These are phyloP conservation scores for Macropodus opercularis DNA, from an alignment of 2,797 vertebrate species.

Conservation along the genomic window DNA sequence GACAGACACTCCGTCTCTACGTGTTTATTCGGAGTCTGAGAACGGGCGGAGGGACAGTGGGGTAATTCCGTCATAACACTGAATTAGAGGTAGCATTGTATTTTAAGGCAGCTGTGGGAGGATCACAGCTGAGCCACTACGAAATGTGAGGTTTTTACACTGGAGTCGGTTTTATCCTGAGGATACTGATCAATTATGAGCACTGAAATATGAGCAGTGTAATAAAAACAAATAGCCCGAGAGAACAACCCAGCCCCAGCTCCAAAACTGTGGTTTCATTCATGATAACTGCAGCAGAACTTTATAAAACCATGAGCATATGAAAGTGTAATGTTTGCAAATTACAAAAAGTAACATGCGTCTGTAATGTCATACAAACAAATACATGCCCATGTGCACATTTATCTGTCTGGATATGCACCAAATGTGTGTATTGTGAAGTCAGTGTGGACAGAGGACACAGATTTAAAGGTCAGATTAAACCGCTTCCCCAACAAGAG, in stretches of 20 bases:
- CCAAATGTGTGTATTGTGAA: conserved; percentile 63
- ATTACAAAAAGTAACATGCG: not conserved
- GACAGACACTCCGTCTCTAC: conserved; percentile 80
- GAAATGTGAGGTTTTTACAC: conserved; percentile 38
- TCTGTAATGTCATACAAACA: conserved; percentile 5
- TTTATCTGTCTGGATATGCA: conserved; percentile 52
- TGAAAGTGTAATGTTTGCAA: not conserved
- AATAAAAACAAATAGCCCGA: not conserved
- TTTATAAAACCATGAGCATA: not conserved
- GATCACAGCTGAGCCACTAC: conserved; percentile 57
- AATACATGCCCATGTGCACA: conserved; percentile 17
- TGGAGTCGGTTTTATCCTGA: conserved; percentile 18
- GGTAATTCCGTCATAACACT: conserved; percentile 70
- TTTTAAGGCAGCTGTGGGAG: conserved; percentile 51
- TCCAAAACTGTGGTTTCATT: not conserved
- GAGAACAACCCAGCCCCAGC: not conserved
- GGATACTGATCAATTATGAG: conserved; percentile 19
- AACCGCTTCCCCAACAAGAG: conserved; percentile 84
- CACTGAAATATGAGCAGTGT: not conserved
- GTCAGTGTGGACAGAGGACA: conserved; percentile 83
- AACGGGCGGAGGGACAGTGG: conserved; percentile 48
- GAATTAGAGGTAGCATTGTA: conserved; percentile 74
- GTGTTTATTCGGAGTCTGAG: conserved; percentile 77
- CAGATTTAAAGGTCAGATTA: conserved; percentile 85
- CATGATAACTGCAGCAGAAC: not conserved